A percentile compares a stretch with the other conserved stretches of the same genome.
Evolutionary conservation across 2,888 invertebrate species (phyloP).

Genomic region (Branchinecta sandiegonensis): DNA sequence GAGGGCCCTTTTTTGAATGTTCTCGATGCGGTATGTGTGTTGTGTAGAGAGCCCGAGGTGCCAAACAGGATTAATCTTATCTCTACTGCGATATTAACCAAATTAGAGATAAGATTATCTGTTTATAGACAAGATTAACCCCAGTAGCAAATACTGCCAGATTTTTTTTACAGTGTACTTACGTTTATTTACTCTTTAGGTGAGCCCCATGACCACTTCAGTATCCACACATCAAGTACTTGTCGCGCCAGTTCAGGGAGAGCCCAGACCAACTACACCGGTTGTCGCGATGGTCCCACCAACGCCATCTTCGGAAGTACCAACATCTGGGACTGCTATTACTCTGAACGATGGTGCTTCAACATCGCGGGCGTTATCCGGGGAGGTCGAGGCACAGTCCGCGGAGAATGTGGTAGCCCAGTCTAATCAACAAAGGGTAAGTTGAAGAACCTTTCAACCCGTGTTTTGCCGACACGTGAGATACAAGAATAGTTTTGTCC

Average conservation of each 20-base stretch:
- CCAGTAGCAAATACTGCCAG: not conserved
- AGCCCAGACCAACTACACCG: not conserved
- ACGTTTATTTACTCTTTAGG: not conserved
- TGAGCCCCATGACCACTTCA: not conserved
- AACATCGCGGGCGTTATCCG: not conserved
- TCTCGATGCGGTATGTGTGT: no score
- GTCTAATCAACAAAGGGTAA: no score
- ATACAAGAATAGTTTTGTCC: no score
- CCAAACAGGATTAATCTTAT: no score
- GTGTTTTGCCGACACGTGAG: no score
- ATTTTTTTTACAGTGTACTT: not conserved
- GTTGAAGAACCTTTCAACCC: no score
- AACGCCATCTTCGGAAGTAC: not conserved
- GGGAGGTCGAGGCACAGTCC: not conserved
- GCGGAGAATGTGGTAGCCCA: not conserved
- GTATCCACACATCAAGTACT: not conserved
- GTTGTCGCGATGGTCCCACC: slow-evolving; percentile 11
- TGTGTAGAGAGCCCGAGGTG: no score
- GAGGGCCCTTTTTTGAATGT: no score
- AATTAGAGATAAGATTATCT: not conserved
- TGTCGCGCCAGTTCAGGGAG: not conserved
- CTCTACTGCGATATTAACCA: not conserved
- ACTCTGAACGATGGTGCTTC: not conserved
- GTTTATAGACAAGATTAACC: not conserved
- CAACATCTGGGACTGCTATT: not conserved